Evolutionary conservation across 1,140 invertebrate species (phyloP), one percentile per base, ranked within the genome.

Genomic region (Myzus persicae): DNA sequence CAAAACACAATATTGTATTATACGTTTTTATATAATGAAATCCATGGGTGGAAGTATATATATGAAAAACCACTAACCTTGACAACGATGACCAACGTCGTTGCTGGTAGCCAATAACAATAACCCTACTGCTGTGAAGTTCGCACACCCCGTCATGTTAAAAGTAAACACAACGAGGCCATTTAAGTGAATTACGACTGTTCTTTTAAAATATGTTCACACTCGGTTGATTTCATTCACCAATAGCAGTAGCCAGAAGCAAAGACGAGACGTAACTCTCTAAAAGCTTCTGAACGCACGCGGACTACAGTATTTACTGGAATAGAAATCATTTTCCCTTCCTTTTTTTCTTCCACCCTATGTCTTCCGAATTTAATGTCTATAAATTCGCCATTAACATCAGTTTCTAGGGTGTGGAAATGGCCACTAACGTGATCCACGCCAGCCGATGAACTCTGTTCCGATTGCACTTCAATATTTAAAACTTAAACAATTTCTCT

Each of bases 171-270:
- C 81, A 85, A 93, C 76, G 46, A 93, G 81, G 91, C 91, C 81
- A 85, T 93, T 93, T 93, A 93, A 93, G 91, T 93, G 91, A 93
- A 93, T 93, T 84, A 93, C 81, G 91, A n/a, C 91, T 84, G 81
- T 84, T 93, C 91, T 85, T 85, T 92, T 93, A 93, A 85, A 93
- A 93, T 93, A 93, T 93, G 81, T 93, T 85, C 91, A 84, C 91
- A 82, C 91, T 84, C 46, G 91, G 76, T 82, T 93, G 91, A 84
- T 93, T 93, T 82, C 81, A 85, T 93, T 84, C 46, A 54, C 46
- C 76, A n/a, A 26, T n/a, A 85, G 26, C 51, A 51, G 76, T 54
- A 54, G 67, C 76, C n/a, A 82, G 26, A 44, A 44, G 84, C 67
- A 81, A 82, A 82, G 46, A 85, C 44, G 76, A 76, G 31, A 82